Base-by-base conservation (phyloP, 2,113 vertebrate species). In the Coregonus clupeaformis region DNA sequence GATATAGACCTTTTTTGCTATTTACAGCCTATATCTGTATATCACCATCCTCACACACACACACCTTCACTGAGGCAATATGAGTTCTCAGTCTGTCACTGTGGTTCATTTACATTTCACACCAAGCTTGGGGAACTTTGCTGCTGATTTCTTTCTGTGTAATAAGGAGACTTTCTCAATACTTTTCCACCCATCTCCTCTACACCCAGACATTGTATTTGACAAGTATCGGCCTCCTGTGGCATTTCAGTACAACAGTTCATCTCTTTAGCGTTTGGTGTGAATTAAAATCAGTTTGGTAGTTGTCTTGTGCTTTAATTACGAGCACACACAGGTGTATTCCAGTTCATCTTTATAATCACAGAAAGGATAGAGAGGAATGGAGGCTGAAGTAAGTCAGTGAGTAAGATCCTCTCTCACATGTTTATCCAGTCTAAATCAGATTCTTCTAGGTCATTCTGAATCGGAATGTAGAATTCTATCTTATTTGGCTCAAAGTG, bases 61-160 rank as follows among this genome's bases (percentile, higher is more conserved):
- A 80, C 36, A 42, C 36, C 36, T 42, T 42, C 9, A 42, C 36
- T 42, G 65, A 75, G 69, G 36, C 60, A 75, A 52, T 9, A 11
- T 45, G 57, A 65, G 55, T 62, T 24, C 49, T 68, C 71, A 62
- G 9, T 6, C 55, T 78, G 29, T 79, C 69, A 64, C 73, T 66
- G n/a, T 25, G 22, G 63, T 71, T 73, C 68, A 84, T 82, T 84
- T 78, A 68, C 73, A 80, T 77, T 84, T 82, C 82, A 84, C 74
- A 73, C 69, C 42, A 36, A n/a, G 63, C 16, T 32, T 72, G 52
- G 59, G 66, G 71, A 71, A 67, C 60, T 52, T 36, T 36, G 6
- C 55, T 18, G n/a, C 69, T 55, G 32, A 71, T 76, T 42, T 65
- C 5, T 78, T n/a, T 25, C 63, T 73, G 72, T 73, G 45, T 29